Percentiles rank a stretch among this genome's conserved stretches.
Conservation (phyloP, 2,113 vertebrate species). For the Trematocara variabile region DNA sequence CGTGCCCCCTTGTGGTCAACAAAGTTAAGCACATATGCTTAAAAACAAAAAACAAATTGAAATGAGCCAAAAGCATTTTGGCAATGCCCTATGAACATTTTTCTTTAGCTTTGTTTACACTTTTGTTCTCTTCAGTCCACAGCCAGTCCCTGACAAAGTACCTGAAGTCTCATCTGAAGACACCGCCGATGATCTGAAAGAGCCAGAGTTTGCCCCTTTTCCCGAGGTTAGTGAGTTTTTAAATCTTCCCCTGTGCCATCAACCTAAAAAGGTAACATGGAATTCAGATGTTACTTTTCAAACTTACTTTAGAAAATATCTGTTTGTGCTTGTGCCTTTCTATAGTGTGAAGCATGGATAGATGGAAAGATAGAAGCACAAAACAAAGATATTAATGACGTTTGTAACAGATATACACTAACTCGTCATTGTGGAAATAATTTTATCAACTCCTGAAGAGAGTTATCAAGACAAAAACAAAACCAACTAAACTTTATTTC, state of each 20-base stretch:
- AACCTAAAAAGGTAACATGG: background rate
- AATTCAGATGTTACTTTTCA: background rate
- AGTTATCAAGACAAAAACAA: background rate
- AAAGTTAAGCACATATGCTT: background rate
- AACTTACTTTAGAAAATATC: background rate
- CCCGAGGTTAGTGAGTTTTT: slow-evolving; percentile 47
- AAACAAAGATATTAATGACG: background rate
- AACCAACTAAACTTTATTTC: background rate
- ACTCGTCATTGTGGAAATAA: background rate
- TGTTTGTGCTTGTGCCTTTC: background rate
- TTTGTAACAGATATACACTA: background rate
- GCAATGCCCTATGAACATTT: background rate
- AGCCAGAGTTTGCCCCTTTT: slow-evolving; percentile 16
- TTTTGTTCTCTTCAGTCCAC: slow-evolving; percentile 14
- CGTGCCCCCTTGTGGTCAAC: slow-evolving; percentile 50
- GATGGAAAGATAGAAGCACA: background rate
- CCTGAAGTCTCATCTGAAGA: slow-evolving; percentile 9
- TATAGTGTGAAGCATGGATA: background rate
- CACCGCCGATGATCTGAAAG: background rate
- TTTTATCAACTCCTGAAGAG: background rate
- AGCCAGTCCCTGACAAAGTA: background rate
- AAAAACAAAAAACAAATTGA: background rate
- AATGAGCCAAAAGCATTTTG: background rate
- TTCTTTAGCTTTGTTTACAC: background rate
- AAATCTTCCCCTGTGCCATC: background rate